Base-by-base conservation (phyloP, 1,140 invertebrate genomes). In the Himalopsyche phryganea region DNA sequence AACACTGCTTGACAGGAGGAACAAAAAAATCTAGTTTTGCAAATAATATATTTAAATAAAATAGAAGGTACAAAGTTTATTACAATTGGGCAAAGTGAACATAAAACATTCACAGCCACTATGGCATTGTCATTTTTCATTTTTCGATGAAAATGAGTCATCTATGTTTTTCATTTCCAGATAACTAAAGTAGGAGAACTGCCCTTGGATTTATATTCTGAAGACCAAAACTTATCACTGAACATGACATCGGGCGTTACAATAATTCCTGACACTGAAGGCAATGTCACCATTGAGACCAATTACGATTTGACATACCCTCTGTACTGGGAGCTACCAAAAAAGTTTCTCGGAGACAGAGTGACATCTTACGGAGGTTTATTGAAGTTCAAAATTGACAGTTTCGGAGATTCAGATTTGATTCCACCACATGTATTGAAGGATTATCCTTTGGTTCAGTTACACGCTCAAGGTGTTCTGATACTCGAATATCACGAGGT, bases 291-390 rank as follows among this genome's bases (percentile, higher is more conserved):
- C 1, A 79, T 91, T 19, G 83, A 84, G n/a, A 74, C 83, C 1
- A 83, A 79, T 45, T 75, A 81, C 23, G 77, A 82, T 14, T 84
- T 87, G 61, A 83, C 87, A 55, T 84, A 85, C 58, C 92, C 93
- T 0, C 75, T 96, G 1, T 96, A 96, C 71, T 94, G 93, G 84
- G 83, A 86, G 62, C 73, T 98, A 4, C 91, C 94, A 0, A 76
- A 83, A 1, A 79, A 85, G 38, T 94, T 97, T 73, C 79, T 89
- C 1, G 93, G 92, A 1, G 96, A 98, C 77, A 79, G 91, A 75
- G 86, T 93, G 0, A 76, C 87, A 32, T 98, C 95, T 0, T 99
- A 98, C 70, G 95, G 94, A 60, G 96, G 96, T 5, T 87, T 85
- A 60, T 73, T 98, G 1, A 80, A 88, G 52, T 97, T 96, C 70